Percentiles rank a stretch among this genome's conserved stretches.
Conservation (phyloP, 2,113 vertebrate genomes). For the Elachura formosa region DNA sequence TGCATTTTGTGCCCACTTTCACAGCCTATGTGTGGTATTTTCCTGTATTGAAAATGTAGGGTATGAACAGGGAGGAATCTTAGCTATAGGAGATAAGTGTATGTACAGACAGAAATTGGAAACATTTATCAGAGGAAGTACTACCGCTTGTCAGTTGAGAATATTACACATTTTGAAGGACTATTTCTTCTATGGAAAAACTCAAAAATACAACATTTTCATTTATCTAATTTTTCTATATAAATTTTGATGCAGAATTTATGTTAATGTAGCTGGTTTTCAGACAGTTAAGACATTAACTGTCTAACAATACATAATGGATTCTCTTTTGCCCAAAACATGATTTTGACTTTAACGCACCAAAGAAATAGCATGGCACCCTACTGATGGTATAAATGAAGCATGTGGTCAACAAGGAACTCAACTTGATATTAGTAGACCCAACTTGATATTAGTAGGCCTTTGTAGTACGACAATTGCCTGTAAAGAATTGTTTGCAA, state of each 20-base stretch:
- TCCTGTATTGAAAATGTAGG: neutral
- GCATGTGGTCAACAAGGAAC: neutral
- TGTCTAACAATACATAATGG: neutral
- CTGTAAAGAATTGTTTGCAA: neutral
- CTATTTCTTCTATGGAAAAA: neutral
- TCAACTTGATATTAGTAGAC: neutral
- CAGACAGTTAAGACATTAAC: neutral
- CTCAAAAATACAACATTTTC: neutral
- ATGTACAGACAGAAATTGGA: neutral
- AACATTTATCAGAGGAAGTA: neutral
- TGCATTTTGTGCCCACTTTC: neutral
- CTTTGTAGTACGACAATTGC: neutral
- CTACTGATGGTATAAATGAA: neutral
- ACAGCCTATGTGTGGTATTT: neutral
- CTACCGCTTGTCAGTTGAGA: neutral
- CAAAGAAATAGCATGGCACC: neutral
- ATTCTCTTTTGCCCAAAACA: neutral
- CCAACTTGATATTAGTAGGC: neutral
- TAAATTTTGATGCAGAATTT: neutral
- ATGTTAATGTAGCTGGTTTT: neutral
- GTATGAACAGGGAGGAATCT: neutral
- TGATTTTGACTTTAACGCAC: neutral
- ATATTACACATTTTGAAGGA: neutral
- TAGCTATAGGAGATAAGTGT: neutral
- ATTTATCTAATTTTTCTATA: neutral